phyloP scores from a whole-genome alignment of 2,113 vertebrate species.

The Zapornia atra region DNA sequence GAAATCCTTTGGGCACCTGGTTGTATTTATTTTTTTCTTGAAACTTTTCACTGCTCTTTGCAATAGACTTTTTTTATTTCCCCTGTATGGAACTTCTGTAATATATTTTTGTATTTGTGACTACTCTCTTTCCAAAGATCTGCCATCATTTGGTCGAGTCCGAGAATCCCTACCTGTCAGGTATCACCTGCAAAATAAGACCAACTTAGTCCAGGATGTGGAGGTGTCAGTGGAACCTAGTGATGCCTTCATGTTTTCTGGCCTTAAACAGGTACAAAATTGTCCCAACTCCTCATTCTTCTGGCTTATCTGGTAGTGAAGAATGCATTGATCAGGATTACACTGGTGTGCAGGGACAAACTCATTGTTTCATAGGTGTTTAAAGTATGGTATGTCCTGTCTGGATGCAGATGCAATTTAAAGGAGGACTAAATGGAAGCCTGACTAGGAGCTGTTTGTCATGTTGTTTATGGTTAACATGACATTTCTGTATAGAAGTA shows the following conservation, averaged over 20 bases:
- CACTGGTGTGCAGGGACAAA: background rate
- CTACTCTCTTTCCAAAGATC: conserved; percentile 76
- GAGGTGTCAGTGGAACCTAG: conserved; percentile 95
- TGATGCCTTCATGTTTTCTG: conserved; percentile 99
- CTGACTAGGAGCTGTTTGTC: background rate
- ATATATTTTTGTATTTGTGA: background rate
- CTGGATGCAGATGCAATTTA: background rate
- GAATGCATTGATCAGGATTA: background rate
- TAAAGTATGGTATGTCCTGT: background rate
- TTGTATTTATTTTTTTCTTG: background rate
- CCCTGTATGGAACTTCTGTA: background rate
- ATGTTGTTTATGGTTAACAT: fast-evolving
- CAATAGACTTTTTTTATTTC: background rate
- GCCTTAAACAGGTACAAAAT: conserved; percentile 92
- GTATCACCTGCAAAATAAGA: conserved; percentile 93
- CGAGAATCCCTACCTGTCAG: conserved; percentile 91
- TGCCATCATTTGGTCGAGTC: conserved; percentile 93
- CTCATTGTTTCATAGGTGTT: background rate
- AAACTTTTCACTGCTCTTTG: background rate
- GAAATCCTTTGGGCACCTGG: background rate
- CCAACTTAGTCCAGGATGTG: conserved; percentile 90
- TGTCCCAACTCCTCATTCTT: background rate
- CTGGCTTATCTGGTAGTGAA: background rate
- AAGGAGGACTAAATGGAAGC: background rate
- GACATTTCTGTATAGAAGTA: background rate